Evolutionary conservation across 2,797 vertebrate genomes (phyloP), one percentile per base, ranked within the genome.

Genomic region (Sebastes paucispinis): DNA sequence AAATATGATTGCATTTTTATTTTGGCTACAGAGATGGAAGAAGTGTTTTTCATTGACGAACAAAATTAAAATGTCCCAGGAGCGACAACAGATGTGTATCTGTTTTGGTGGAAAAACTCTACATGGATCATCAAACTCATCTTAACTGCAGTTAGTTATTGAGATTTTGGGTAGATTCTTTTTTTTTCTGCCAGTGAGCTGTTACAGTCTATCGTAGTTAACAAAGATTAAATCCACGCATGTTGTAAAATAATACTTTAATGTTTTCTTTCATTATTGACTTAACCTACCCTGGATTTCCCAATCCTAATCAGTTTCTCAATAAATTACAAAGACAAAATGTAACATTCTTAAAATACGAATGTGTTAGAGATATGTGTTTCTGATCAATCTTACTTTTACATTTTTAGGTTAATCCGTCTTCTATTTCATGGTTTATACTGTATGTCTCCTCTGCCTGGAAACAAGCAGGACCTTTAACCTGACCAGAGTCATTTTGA

Each of bases 381-480:
- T 27, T 29, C 2, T 47, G 65, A 6, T 66, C 16, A 72, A 16
- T 64, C 36, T 68, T 10, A 39, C 25, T 65, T 60, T 31, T 22
- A 25, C 29, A 27, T 27, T 27, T 27, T 27, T 27, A 27, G 27
- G 27, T 27, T 27, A 27, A 27, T 27, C 27, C 27, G 27, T 27
- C 6, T 62, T 24, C 66, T 36, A 25, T 73, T 52, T 63, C 57
- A 52, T 22, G 70, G 24, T 71, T 79, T 70, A 84, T 82, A 27
- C 27, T 27, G 27, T 27, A 63, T 91, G 55, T 64, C 25, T 77
- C 74, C 32, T 55, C 76, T 87, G 64, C 80, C 25, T 83, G 54
- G 74, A 87, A 81, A 75, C 76, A 29, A 72, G 34, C 24, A 25
- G 32, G 66, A 87, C 78, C 78, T 88, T 70, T 87, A 84, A 86